Evolutionary conservation across 2,888 invertebrate genomes (phyloP), one percentile per base, ranked within the genome.

Genomic region (Hydrotaea cyrtoneurina): DNA sequence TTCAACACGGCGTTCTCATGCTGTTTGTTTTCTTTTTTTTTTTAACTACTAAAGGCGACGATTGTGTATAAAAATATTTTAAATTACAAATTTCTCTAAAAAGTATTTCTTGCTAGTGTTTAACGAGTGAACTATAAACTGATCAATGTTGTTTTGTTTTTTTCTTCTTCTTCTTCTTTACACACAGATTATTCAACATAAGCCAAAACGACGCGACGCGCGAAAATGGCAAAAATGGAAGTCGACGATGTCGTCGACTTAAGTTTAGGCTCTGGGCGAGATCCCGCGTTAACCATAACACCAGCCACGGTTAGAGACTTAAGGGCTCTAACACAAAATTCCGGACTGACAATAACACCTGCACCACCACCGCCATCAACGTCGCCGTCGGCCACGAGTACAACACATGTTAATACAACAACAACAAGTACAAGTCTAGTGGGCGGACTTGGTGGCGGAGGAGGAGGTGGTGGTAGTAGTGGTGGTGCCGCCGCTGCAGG

Each of bases 221-320:
- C 89, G 87, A 90, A 90, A 88, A 92, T 93, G 94, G 94, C 94
- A 91, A 95, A 95, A 93, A 97, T 97, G 97, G 97, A 97, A 93
- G 95, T 96, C 92, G 97, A 97, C 93, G 97, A 97, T 90, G 97
- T 97, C 88, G 97, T 97, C 89, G 97, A 97, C 94, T 94, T 97
- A 89, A 97, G 97, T 93, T 94, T 97, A 64, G 91, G 91, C 74
- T 90, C 92, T 75, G 92, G 92, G n/a, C 89, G 92, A 85, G 93
- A 93, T 88, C 90, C 91, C 82, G 91, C 92, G 78, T 86, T 92
- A 43, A 92, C 92, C 71, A 92, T 92, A 89, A 91, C 92, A 84
- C 90, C 90, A 80, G 89, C 91, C 76, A 90, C 90, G 39, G 89
- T 89, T 71, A 90, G 95, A 88, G 95, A 95, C 89, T 90, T 94